Evolutionary conservation across 2,888 invertebrate genomes (phyloP).

Genomic region (Drosophila meridiana): DNA sequence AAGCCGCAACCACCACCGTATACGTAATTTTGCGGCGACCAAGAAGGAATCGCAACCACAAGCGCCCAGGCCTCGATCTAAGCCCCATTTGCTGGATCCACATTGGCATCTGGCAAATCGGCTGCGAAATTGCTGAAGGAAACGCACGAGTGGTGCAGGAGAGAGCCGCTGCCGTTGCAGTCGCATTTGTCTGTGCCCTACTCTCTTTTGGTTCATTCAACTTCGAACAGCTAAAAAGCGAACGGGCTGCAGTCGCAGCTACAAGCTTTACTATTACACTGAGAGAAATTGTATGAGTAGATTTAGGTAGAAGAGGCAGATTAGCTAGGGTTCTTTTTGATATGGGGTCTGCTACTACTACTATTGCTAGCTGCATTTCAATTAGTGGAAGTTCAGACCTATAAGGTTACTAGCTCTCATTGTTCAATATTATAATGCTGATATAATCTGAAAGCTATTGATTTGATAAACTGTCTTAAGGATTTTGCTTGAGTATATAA

Average conservation of each 20-base stretch:
- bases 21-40: slow-evolving; percentile 73
- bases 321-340: too few relatives aligned
- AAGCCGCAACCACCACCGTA: slow-evolving; percentile 67
- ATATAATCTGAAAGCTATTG: too few relatives aligned
- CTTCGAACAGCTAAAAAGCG: slow-evolving; percentile 42
- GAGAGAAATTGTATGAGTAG: neutral
- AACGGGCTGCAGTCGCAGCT: slow-evolving; percentile 21
- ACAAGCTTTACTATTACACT: slow-evolving; percentile 34
- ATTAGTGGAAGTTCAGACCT: too few relatives aligned
- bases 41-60: slow-evolving; percentile 72
- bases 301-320: neutral
- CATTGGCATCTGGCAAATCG: slow-evolving; percentile 70
- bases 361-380: too few relatives aligned
- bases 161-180: slow-evolving; percentile 17
- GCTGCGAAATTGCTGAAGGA: slow-evolving; percentile 77
- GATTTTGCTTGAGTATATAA: too few relatives aligned
- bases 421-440: too few relatives aligned
- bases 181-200: slow-evolving; percentile 64
- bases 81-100: slow-evolving; percentile 61
- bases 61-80: slow-evolving; percentile 21
- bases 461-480: too few relatives aligned
- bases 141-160: slow-evolving; percentile 75
- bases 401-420: too few relatives aligned
- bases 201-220: slow-evolving; percentile 76
- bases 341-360: too few relatives aligned